These are phyloP conservation scores for Champsocephalus gunnari DNA, from an alignment of 2,797 vertebrate species.

Conservation along the genomic window DNA sequence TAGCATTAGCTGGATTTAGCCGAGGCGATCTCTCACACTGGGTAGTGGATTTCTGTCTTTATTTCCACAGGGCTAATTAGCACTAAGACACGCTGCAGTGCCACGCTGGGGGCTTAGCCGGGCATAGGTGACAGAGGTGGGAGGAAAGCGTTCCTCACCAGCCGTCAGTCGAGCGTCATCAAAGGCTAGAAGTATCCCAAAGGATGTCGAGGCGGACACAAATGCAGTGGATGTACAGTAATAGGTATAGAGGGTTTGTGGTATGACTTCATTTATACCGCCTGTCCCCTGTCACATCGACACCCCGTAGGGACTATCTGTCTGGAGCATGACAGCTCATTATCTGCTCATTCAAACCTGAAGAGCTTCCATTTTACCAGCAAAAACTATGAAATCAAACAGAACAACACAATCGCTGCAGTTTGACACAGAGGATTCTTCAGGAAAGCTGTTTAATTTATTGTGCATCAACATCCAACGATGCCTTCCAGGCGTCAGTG, in stretches of 20 bases:
- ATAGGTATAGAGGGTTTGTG: slow-evolving; percentile 56
- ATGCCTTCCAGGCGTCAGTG: slow-evolving; percentile 17
- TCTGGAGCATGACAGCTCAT: slow-evolving; percentile 48
- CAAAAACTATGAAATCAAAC: slow-evolving; percentile 22
- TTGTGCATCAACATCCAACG: slow-evolving; percentile 21
- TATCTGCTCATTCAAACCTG: slow-evolving; percentile 38
- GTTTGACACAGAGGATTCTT: slow-evolving; percentile 18
- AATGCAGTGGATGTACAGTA: slow-evolving; percentile 61
- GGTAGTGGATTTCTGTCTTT: slow-evolving; percentile 53
- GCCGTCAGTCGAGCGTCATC: slow-evolving; percentile 55
- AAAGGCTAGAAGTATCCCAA: slow-evolving; percentile 62
- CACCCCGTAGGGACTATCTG: slow-evolving; percentile 18
- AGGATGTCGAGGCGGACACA: slow-evolving; percentile 50
- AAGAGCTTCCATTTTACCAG: slow-evolving; percentile 15
- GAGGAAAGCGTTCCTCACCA: slow-evolving; percentile 38
- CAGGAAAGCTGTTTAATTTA: slow-evolving; percentile 22
- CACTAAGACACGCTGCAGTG: slow-evolving; percentile 17
- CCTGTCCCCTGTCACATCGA: slow-evolving; percentile 29
- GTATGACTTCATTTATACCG: slow-evolving; percentile 61
- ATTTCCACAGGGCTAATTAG: slow-evolving; percentile 64
- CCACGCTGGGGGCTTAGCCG: slow-evolving; percentile 13
- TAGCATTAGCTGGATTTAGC: slow-evolving; percentile 63
- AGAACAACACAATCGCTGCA: slow-evolving; percentile 10
- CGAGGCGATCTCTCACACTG: slow-evolving; percentile 21
- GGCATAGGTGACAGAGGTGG: slow-evolving; percentile 53